Conservation (phyloP, 2,888 invertebrate species). For the Galerucella calmariensis region DNA sequence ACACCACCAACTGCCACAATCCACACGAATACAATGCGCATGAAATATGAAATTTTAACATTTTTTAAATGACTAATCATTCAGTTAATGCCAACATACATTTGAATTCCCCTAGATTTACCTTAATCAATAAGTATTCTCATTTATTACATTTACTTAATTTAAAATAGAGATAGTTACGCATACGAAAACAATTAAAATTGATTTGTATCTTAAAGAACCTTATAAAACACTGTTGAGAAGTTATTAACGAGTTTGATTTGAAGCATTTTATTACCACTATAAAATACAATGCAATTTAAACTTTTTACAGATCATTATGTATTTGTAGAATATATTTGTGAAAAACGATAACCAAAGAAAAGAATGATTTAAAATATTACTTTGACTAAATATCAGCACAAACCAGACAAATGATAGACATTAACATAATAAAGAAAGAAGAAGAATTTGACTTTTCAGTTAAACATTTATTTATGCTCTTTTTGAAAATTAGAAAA, state of each 20-base stretch:
- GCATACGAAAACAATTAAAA: too few relatives aligned
- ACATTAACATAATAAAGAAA: background rate
- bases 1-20: conserved; percentile 45
- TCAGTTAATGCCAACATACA: conserved; percentile 17
- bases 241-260: too few relatives aligned
- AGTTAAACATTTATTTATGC: background rate
- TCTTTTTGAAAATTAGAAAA: background rate
- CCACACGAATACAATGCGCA: conserved; percentile 47
- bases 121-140: background rate
- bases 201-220: too few relatives aligned
- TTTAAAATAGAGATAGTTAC: background rate
- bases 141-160: background rate
- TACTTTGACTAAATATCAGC: background rate
- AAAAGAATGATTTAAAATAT: background rate
- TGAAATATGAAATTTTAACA: conserved; percentile 39
- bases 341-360: background rate
- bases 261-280: too few relatives aligned
- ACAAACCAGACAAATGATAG: background rate
- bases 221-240: too few relatives aligned
- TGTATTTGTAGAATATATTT: background rate
- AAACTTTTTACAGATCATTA: too few relatives aligned
- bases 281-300: too few relatives aligned
- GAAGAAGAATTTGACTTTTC: conserved; percentile 8
- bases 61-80: conserved; percentile 32
- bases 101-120: conserved; percentile 22